phyloP scores from a whole-genome alignment of 92 coral and sea anemone genomes.

The Zoanthus sansibaricus region DNA sequence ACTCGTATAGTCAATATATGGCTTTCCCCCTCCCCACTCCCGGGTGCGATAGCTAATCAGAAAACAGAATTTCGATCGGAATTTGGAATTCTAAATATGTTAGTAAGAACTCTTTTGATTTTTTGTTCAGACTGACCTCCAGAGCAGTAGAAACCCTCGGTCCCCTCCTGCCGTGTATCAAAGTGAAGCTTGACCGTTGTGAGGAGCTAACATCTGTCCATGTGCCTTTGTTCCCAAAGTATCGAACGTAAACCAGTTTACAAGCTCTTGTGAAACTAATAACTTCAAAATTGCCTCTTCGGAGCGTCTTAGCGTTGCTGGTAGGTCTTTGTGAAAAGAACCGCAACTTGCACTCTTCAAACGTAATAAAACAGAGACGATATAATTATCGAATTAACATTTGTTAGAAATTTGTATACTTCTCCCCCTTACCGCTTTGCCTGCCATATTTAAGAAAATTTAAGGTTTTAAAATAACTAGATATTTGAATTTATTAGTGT shows the following conservation, averaged over 20 bases:
- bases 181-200: not conserved
- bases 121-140: not conserved
- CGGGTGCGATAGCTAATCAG: no score
- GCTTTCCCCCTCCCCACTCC: no score
- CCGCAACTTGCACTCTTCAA: not conserved
- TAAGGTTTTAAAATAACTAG: no score
- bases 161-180: not conserved
- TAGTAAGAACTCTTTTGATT: not conserved
- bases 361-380: not conserved
- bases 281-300: not conserved
- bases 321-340: not conserved
- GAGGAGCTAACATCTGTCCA: not conserved
- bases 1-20: no score
- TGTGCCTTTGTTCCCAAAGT: not conserved
- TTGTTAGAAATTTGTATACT: no score
- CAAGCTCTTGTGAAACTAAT: not conserved
- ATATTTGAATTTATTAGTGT: no score
- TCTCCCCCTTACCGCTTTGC: no score
- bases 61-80: no score
- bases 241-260: not conserved
- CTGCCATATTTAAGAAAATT: no score
- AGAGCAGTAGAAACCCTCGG: not conserved
- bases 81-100: no score
- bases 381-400: not conserved
- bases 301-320: slow-evolving; percentile 10